These are phyloP conservation scores for Eilema griseolum DNA, from an alignment of 2,888 invertebrate species.

Conservation along the genomic window DNA sequence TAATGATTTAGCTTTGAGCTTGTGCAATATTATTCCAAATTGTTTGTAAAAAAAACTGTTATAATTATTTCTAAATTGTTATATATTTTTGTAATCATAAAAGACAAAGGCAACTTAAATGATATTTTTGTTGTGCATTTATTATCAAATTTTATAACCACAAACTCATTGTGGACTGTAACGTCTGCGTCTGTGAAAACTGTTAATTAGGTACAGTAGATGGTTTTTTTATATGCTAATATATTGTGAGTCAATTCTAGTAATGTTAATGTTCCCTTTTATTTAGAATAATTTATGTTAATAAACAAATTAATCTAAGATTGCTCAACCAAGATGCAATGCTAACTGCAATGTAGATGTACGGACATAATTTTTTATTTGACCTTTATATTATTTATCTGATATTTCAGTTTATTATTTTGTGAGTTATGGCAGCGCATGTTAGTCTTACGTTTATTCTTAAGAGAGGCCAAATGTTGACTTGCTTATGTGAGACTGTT, in stretches of 20 bases:
- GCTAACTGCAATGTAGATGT: conserved; percentile 83
- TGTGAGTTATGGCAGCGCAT: conserved; percentile 86
- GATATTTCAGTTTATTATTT: conserved; percentile 82
- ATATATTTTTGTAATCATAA: conserved; percentile 84
- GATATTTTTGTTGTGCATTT: conserved; percentile 86
- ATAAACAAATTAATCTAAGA: conserved; percentile 82
- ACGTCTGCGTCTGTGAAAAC: conserved; percentile 77
- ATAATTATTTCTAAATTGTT: conserved; percentile 85
- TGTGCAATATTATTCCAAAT: conserved; percentile 86
- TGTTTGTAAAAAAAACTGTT: conserved; percentile 80
- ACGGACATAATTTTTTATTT: conserved; percentile 78
- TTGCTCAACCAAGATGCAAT: conserved; percentile 86
- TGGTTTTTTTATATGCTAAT: conserved; percentile 80
- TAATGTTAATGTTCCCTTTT: conserved; percentile 83
- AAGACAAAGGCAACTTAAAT: conserved; percentile 85
- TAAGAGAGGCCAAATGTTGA: conserved; percentile 87
- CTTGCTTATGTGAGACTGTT: conserved; percentile 88
- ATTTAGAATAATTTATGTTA: conserved; percentile 83
- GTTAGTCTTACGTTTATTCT: conserved; percentile 85
- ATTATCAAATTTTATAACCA: conserved; percentile 81
- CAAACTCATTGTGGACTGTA: conserved; percentile 83
- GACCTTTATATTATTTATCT: conserved; percentile 82
- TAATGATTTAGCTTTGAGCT: conserved; percentile 82
- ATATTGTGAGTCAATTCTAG: conserved; percentile 86
- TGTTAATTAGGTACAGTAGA: conserved; percentile 64